These are phyloP conservation scores for Enteromius treurensis DNA, from an alignment of 2,797 vertebrate species.

Conservation along the genomic window DNA sequence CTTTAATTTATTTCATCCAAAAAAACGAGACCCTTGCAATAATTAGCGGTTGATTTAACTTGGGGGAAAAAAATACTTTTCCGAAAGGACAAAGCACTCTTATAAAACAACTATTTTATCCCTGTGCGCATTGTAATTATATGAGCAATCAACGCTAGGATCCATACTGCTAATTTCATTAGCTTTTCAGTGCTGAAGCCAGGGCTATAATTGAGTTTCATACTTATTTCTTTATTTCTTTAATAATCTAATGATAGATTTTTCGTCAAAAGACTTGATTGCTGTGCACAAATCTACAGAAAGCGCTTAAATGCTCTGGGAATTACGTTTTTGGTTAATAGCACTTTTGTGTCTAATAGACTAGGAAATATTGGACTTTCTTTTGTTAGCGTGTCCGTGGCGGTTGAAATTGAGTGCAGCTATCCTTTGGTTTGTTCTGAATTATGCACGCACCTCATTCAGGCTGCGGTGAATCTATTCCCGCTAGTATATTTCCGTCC, in stretches of 20 bases:
- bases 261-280: slow-evolving; percentile 42
- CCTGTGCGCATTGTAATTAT: slow-evolving; percentile 59
- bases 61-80: slow-evolving; percentile 50
- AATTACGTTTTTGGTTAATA: slow-evolving; percentile 23
- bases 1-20: slow-evolving; percentile 44
- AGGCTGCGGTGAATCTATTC: slow-evolving; percentile 41
- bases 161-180: slow-evolving; percentile 54
- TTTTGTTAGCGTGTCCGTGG: slow-evolving; percentile 3
- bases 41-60: slow-evolving; percentile 52
- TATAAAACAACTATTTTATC: slow-evolving; percentile 53
- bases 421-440: slow-evolving; percentile 46
- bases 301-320: slow-evolving; percentile 30
- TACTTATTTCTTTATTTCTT: slow-evolving; percentile 53
- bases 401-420: slow-evolving; percentile 13
- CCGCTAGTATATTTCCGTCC: slow-evolving; percentile 50
- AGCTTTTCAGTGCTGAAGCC: slow-evolving; percentile 41
- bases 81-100: slow-evolving; percentile 44
- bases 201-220: slow-evolving; percentile 47
- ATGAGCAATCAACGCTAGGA: slow-evolving; percentile 48
- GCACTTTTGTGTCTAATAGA: slow-evolving; percentile 44
- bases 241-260: slow-evolving; percentile 36
- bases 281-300: slow-evolving; percentile 32
- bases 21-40: background rate
- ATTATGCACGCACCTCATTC: slow-evolving; percentile 50
- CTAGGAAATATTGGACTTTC: slow-evolving; percentile 42